These are phyloP conservation scores for Aproaerema taeniolella DNA, from an alignment of 2,888 invertebrate genomes.

Conservation along the genomic window DNA sequence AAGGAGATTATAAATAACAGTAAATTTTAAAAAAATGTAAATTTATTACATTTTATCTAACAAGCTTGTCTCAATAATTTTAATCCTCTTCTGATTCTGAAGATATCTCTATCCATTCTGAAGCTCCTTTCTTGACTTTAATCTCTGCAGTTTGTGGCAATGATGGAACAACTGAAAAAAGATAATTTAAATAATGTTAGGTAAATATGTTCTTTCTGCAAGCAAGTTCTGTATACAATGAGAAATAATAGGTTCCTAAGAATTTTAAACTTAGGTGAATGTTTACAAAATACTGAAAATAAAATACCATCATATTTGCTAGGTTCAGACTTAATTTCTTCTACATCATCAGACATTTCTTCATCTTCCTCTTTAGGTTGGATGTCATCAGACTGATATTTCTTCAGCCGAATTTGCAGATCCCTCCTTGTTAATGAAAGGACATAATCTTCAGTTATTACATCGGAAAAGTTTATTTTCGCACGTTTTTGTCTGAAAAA, in stretches of 20 bases:
- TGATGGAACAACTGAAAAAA: constrained; percentile 55
- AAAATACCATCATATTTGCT: constrained; percentile 64
- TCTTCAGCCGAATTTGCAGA: constrained; percentile 54
- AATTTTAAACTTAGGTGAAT: no score
- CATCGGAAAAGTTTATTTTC: constrained; percentile 54
- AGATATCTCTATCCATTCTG: constrained; percentile 67
- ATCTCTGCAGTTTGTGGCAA: constrained; percentile 57
- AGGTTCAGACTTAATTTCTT: constrained; percentile 35
- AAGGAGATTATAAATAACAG: constrained; percentile 53
- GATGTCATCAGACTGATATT: constrained; percentile 41
- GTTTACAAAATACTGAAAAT: no score
- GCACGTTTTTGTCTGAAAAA: constrained; percentile 55
- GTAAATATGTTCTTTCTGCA: no score
- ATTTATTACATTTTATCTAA: constrained; percentile 61
- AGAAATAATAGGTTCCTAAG: no score
- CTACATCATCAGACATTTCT: constrained; percentile 36
- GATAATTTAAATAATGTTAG: no score
- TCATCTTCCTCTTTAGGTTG: constrained; percentile 27
- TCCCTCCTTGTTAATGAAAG: constrained; percentile 50
- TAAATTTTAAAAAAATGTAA: constrained; percentile 51
- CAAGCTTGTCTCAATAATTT: constrained; percentile 27
- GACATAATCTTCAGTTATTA: constrained; percentile 55
- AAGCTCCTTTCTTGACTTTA: constrained; percentile 43
- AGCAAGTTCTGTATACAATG: no score
- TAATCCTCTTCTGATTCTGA: constrained; percentile 62